Evolutionary conservation across 2,888 invertebrate species (phyloP).

Genomic region (Caenorhabditis zanzibari): DNA sequence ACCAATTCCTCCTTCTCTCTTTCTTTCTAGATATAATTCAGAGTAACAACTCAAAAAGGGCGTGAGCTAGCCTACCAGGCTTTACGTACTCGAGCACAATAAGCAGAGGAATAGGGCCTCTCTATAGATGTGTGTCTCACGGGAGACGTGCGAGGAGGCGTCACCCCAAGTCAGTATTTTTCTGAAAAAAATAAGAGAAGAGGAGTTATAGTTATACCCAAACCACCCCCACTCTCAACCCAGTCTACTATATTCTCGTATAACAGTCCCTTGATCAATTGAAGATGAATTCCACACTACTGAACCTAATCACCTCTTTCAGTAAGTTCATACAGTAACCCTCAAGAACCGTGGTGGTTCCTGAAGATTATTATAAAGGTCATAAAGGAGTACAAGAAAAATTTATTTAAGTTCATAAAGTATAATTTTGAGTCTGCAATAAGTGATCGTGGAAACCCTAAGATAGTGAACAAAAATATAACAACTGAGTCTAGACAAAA

Average conservation of each 20-base stretch:
- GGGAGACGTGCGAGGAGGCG: slow-evolving; percentile 36
- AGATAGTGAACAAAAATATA: too few relatives aligned
- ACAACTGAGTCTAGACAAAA: too few relatives aligned
- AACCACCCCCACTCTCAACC: neutral
- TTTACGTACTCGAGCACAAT: slow-evolving; percentile 57
- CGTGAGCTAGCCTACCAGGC: slow-evolving; percentile 45
- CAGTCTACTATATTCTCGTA: neutral
- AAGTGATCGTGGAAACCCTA: too few relatives aligned
- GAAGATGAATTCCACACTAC: slow-evolving; percentile 47
- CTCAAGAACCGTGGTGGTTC: too few relatives aligned
- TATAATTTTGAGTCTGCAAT: too few relatives aligned
- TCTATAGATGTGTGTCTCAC: slow-evolving; percentile 28
- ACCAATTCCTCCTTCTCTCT: neutral
- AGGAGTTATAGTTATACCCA: slow-evolving; percentile 33
- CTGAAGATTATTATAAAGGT: too few relatives aligned
- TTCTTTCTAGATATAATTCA: slow-evolving; percentile 9
- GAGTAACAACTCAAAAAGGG: slow-evolving; percentile 50
- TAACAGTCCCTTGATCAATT: neutral
- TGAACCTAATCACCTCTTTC: slow-evolving; percentile 35
- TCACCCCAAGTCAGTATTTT: slow-evolving; percentile 31
- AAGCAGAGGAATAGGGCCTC: slow-evolving; percentile 36
- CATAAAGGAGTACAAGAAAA: too few relatives aligned
- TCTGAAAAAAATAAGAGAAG: slow-evolving; percentile 25
- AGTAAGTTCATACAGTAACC: slow-evolving; percentile 7
- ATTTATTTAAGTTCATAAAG: too few relatives aligned